Evolutionary conservation across 2,113 vertebrate genomes (phyloP).

Genomic region (Microtus pennsylvanicus): DNA sequence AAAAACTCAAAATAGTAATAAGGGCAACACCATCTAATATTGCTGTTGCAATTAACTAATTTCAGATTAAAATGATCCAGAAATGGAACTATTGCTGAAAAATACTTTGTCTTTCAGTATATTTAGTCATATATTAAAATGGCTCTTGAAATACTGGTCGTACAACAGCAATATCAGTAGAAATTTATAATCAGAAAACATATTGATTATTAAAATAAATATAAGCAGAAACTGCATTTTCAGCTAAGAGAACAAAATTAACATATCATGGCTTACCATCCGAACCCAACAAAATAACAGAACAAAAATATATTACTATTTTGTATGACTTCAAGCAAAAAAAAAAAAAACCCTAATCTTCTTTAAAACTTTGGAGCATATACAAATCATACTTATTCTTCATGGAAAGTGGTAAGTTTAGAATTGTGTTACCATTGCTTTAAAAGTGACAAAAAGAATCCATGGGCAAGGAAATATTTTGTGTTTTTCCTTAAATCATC

Average conservation of each 20-base stretch:
- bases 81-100: background rate
- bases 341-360: too few species aligned
- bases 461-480: background rate
- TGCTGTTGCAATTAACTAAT: too few species aligned
- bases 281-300: background rate
- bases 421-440: background rate
- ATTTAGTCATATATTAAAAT: background rate
- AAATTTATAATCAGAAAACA: background rate
- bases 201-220: background rate
- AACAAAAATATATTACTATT: background rate
- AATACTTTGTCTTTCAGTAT: background rate
- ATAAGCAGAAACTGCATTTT: background rate
- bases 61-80: background rate
- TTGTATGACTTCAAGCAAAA: background rate
- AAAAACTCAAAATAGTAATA: background rate
- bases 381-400: background rate
- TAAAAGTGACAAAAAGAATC: background rate
- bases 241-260: background rate
- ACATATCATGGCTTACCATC: background rate
- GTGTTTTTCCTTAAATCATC: background rate
- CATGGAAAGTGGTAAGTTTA: background rate
- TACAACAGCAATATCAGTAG: background rate
- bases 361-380: background rate
- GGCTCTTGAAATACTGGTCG: background rate
- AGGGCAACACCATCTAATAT: background rate